These are phyloP conservation scores for Popillia japonica DNA, from an alignment of 1,140 invertebrate species.

Conservation along the genomic window DNA sequence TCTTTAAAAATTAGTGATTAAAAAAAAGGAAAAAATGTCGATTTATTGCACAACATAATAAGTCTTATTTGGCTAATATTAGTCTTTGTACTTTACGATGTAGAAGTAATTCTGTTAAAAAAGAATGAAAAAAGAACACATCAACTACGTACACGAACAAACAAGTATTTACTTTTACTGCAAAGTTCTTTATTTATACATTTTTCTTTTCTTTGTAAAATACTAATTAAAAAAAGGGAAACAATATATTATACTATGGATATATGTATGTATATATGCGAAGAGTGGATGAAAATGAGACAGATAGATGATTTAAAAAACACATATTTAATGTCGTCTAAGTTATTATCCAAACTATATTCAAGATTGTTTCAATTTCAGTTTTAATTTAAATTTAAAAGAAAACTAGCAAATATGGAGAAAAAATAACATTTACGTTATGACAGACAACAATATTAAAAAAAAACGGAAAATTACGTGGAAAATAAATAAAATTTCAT, in stretches of 20 bases:
- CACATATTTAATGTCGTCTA: neutral
- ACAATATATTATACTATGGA: constrained; percentile 15
- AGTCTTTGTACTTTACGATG: too few relatives aligned
- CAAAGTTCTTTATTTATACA: constrained; percentile 31
- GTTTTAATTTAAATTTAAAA: too few relatives aligned
- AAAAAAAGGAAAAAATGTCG: neutral
- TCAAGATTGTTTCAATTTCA: too few relatives aligned
- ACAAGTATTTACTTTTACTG: neutral
- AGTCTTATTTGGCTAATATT: too few relatives aligned
- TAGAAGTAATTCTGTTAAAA: too few relatives aligned
- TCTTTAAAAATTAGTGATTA: neutral
- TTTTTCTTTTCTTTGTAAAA: constrained; percentile 7
- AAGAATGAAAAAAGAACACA: neutral
- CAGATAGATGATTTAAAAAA: constrained; percentile 23
- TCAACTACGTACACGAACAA: constrained; percentile 15
- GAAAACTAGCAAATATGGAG: too few relatives aligned
- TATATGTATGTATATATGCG: neutral
- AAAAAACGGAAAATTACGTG: constrained; percentile 37
- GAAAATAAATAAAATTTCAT: constrained; percentile 45
- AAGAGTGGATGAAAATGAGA: constrained; percentile 8
- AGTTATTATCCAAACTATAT: neutral
- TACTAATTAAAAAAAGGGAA: constrained; percentile 32
- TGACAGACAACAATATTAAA: neutral
- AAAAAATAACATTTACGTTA: too few relatives aligned
- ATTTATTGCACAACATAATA: too few relatives aligned